phyloP scores from a whole-genome alignment of 2,888 invertebrate genomes.

The Diachrysia chrysitis region DNA sequence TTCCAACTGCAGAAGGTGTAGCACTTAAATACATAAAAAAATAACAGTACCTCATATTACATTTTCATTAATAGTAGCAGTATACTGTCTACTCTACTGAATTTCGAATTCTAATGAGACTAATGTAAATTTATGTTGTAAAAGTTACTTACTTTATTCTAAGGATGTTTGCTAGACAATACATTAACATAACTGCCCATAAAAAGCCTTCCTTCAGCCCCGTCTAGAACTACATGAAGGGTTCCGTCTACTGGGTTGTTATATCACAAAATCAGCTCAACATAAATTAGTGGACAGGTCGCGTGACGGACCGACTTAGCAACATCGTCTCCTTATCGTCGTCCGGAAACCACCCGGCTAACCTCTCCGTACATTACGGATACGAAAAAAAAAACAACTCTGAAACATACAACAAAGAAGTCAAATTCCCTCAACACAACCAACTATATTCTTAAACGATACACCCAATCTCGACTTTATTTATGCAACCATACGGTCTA shows the following conservation, averaged over 20 bases:
- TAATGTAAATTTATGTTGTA: slow-evolving; percentile 49
- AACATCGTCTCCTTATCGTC: slow-evolving; percentile 85
- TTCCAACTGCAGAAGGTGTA: slow-evolving; percentile 28
- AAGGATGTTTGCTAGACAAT: slow-evolving; percentile 74
- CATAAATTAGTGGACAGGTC: slow-evolving; percentile 88
- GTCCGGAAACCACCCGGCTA: slow-evolving; percentile 79
- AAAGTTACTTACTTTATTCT: slow-evolving; percentile 48
- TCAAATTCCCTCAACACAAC: slow-evolving; percentile 70
- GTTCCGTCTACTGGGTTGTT: slow-evolving; percentile 71
- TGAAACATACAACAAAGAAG: slow-evolving; percentile 72
- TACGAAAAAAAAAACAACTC: slow-evolving; percentile 66
- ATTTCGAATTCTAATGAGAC: slow-evolving; percentile 50
- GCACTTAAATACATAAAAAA: slow-evolving; percentile 38
- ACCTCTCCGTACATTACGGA: slow-evolving; percentile 65
- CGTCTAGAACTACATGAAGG: slow-evolving; percentile 65
- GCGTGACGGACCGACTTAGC: slow-evolving; percentile 87
- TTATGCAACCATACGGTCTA: slow-evolving; percentile 67
- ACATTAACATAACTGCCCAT: slow-evolving; percentile 78
- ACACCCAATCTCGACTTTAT: slow-evolving; percentile 76
- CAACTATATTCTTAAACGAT: slow-evolving; percentile 53
- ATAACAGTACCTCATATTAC: slow-evolving; percentile 14
- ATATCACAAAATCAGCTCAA: slow-evolving; percentile 86
- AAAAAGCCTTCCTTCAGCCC: slow-evolving; percentile 53
- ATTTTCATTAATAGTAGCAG: slow-evolving; percentile 14
- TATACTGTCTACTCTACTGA: slow-evolving; percentile 22